Evolutionary conservation across 2,888 invertebrate genomes (phyloP).

Genomic region (Drosophila infuscata): DNA sequence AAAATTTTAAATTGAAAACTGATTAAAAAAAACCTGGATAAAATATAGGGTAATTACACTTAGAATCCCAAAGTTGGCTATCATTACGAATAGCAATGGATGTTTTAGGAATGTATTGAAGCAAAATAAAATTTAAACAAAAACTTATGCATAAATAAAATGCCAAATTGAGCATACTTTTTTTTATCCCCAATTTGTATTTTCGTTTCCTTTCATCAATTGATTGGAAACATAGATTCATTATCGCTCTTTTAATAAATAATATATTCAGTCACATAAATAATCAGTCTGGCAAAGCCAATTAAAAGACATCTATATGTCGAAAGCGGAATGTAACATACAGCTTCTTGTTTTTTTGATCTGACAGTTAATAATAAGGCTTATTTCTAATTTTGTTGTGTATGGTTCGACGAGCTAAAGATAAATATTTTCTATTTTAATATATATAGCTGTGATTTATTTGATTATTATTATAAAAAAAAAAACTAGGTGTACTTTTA

Average conservation of each 20-base stretch:
- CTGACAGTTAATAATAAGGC: not conserved
- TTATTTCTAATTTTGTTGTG: not conserved
- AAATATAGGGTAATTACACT: not conserved
- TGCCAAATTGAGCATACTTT: conserved; percentile 1
- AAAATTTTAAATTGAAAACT: not conserved
- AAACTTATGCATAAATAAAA: conserved; percentile 1
- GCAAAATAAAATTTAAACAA: not conserved
- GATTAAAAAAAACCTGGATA: not conserved
- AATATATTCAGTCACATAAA: conserved; percentile 5
- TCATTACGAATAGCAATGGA: not conserved
- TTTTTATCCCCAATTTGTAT: not conserved
- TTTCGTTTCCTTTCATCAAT: not conserved
- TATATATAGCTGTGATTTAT: conserved; percentile 18
- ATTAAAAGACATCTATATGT: not conserved
- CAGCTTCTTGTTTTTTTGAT: not conserved
- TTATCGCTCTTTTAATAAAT: conserved; percentile 1
- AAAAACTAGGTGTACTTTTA: conserved; percentile 34
- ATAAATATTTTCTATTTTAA: conserved; percentile 4
- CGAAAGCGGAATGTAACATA: conserved; percentile 7
- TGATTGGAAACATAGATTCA: not conserved
- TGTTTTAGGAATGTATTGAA: not conserved
- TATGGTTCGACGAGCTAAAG: conserved; percentile 5
- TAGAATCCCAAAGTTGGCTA: not conserved
- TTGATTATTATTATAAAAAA: conserved; percentile 18
- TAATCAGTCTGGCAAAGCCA: conserved; percentile 5